phyloP scores from a whole-genome alignment of 92 coral and sea anemone genomes.

The Muricea muricata region DNA sequence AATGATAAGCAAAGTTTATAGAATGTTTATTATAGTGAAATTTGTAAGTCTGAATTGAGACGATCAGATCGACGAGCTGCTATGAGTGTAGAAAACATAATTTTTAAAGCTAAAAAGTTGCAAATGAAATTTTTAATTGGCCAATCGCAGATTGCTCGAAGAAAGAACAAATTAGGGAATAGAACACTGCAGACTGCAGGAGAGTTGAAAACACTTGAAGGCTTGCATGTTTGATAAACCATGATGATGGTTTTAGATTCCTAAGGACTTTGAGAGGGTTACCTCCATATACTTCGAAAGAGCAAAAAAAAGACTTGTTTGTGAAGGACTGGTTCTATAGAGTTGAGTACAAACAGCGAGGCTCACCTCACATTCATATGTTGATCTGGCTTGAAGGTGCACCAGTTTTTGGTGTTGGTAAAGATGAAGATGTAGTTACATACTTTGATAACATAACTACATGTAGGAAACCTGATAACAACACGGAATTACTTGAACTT shows the following conservation, averaged over 20 bases:
- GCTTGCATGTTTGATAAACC: slow-evolving; percentile 45
- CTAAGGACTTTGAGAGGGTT: slow-evolving; percentile 58
- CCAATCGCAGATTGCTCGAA: neutral
- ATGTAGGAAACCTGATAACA: slow-evolving; percentile 28
- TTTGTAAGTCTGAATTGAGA: neutral
- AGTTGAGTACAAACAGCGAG: slow-evolving; percentile 53
- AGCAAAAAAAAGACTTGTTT: neutral
- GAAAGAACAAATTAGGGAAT: slow-evolving; percentile 38
- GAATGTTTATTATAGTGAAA: slow-evolving; percentile 48
- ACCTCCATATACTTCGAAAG: slow-evolving; percentile 9
- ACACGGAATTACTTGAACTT: slow-evolving; percentile 61
- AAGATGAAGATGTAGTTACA: neutral
- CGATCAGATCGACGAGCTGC: neutral
- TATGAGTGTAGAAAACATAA: slow-evolving; percentile 63
- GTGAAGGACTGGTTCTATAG: no score
- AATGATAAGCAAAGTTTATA: slow-evolving; percentile 24
- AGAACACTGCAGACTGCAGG: slow-evolving; percentile 55
- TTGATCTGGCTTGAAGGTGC: neutral
- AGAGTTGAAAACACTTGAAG: slow-evolving; percentile 52
- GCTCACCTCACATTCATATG: neutral
- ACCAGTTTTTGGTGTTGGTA: neutral
- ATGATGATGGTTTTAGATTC: neutral
- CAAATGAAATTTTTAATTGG: neutral
- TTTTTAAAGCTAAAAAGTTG: slow-evolving; percentile 54
- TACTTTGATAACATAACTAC: neutral